A percentile compares a stretch with the other conserved stretches of the same genome.
Evolutionary conservation across 2,888 invertebrate species (phyloP).

Genomic region (Hirtodrosophila trivittata): DNA sequence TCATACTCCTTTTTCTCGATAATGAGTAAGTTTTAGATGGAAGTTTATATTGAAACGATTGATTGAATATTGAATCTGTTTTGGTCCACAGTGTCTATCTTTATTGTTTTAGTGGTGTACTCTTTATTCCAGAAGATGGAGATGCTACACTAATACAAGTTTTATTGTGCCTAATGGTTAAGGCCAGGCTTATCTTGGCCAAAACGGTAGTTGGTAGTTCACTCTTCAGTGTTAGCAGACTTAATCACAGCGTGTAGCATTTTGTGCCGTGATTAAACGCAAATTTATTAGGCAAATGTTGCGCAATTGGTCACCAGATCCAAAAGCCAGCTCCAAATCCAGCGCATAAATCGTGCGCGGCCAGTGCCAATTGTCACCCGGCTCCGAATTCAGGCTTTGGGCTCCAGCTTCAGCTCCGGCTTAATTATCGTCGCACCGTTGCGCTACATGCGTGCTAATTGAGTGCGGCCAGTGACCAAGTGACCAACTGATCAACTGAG

Average conservation of each 20-base stretch:
- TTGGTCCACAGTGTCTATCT: constrained; percentile 16
- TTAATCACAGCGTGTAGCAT: constrained; percentile 70
- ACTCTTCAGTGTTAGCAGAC: background rate
- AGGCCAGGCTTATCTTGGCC: constrained; percentile 28
- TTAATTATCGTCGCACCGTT: constrained; percentile 73
- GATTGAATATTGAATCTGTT: background rate
- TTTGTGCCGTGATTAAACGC: constrained; percentile 68
- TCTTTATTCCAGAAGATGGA: constrained; percentile 34
- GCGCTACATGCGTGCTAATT: constrained; percentile 81
- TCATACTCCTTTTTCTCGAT: constrained; percentile 32
- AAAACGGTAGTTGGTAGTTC: constrained; percentile 44
- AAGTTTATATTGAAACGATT: too few species aligned
- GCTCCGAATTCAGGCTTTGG: constrained; percentile 18
- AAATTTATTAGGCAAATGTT: constrained; percentile 73
- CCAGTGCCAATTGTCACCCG: constrained; percentile 68
- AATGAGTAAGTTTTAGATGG: constrained; percentile 34
- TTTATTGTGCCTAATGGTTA: background rate
- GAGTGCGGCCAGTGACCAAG: constrained; percentile 67
- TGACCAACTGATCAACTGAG: constrained; percentile 47
- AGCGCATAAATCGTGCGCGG: constrained; percentile 61
- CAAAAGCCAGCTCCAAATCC: constrained; percentile 3
- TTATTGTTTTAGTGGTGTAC: constrained; percentile 10
- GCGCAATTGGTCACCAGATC: constrained; percentile 52
- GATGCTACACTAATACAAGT: too few species aligned
- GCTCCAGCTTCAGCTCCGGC: constrained; percentile 26